Percentiles rank a stretch among this genome's conserved stretches.
Conservation (phyloP, 2,797 vertebrate genomes). For the Macropus fuliginosus region DNA sequence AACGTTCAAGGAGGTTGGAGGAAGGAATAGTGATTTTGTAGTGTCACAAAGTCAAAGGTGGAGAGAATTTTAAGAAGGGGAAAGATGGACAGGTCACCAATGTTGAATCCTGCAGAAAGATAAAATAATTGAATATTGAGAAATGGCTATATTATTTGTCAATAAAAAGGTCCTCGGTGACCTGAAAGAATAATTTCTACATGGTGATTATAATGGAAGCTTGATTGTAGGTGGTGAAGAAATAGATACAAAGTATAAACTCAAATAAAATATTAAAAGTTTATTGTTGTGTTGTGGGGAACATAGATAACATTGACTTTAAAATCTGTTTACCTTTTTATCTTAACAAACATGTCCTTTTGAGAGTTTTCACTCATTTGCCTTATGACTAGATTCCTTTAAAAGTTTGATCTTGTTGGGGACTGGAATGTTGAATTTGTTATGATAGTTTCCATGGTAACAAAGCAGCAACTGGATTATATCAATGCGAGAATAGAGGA, state of each 20-base stretch:
- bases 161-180: background rate
- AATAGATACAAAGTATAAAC: background rate
- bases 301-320: background rate
- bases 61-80: background rate
- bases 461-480: background rate
- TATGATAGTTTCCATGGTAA: background rate
- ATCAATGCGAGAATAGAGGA: background rate
- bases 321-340: background rate
- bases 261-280: background rate
- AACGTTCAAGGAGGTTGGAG: background rate
- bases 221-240: background rate
- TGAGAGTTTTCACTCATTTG: background rate
- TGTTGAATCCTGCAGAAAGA: background rate
- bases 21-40: background rate
- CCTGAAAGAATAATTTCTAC: background rate
- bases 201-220: background rate
- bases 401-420: background rate
- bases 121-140: background rate
- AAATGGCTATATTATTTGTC: background rate
- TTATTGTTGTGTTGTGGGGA: background rate
- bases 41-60: background rate
- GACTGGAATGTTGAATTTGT: background rate
- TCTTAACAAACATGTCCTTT: background rate
- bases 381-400: background rate
- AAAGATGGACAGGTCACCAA: background rate